Percentiles rank a stretch among this genome's conserved stretches.
Conservation (phyloP, 1,140 invertebrate genomes). For the Drosophila quadrilineata region DNA sequence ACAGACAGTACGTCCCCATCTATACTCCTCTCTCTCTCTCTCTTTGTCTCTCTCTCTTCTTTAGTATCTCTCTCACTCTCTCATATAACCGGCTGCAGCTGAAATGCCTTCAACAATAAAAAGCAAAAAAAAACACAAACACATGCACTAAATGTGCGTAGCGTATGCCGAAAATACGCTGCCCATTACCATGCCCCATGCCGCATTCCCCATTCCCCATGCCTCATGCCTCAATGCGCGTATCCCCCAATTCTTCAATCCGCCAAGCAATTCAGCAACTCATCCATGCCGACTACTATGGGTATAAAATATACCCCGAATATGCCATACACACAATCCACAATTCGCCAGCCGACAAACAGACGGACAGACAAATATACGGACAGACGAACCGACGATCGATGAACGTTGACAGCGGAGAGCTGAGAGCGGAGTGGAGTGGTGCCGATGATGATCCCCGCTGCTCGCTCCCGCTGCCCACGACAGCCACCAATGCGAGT, state of each 20-base stretch:
- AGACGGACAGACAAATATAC: too few relatives aligned
- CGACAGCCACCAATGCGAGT: background rate
- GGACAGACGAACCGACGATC: too few relatives aligned
- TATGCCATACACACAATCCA: too few relatives aligned
- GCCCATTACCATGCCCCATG: conserved; percentile 56
- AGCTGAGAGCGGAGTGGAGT: too few relatives aligned
- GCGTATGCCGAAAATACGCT: conserved; percentile 75
- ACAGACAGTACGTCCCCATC: background rate
- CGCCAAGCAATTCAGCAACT: conserved; percentile 3
- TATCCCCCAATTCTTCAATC: conserved; percentile 4
- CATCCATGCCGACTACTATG: background rate
- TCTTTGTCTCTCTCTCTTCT: conserved; percentile 4
- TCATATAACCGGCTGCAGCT: conserved; percentile 58
- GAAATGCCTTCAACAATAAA: too few relatives aligned
- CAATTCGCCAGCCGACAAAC: too few relatives aligned
- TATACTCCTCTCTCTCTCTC: conserved; percentile 11
- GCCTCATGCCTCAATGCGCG: background rate
- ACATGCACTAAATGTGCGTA: conserved; percentile 70
- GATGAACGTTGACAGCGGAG: too few relatives aligned
- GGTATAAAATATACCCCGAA: too few relatives aligned
- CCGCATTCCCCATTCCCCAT: conserved; percentile 6
- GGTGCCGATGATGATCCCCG: too few relatives aligned
- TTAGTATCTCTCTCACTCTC: conserved; percentile 37
- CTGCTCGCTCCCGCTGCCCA: too few relatives aligned
- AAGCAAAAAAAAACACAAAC: conserved; percentile 45